Base-by-base conservation (phyloP, 2,113 vertebrate genomes). In the Colius striatus region DNA sequence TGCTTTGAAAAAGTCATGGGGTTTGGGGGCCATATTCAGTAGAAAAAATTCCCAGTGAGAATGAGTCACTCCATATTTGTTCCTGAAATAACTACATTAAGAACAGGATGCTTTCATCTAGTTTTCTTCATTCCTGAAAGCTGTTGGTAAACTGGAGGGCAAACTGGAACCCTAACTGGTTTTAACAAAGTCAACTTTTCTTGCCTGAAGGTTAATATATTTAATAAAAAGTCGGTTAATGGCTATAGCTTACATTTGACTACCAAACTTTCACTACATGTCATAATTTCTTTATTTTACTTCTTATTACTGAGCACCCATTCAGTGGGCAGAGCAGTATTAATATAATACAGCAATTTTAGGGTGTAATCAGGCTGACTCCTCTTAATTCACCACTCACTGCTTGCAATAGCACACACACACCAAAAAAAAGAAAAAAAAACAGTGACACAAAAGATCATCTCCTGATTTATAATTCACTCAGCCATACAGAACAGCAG, bases 391-490 rank as follows among this genome's bases (percentile, higher is more conserved):
- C 90, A 77, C 73, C 48, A 70, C 71, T 86, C 80, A 74, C 8
- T 78, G 70, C 70, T 84, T 90, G 22, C 7, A 4, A 54, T 34
- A 62, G 36, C 51, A 54, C 16, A 41, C 16, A 41, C 38, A 41
- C 38, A 41, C 38, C 38, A 41, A 41, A 41, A 41, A 41, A 41
- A 41, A 41, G 12, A 41, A 41, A 41, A 41, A 41, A 41, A 41
- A 41, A 41, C 30, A 89, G 73, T 80, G 63, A 88, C 62, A 95
- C 68, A 93, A 91, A 95, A 92, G 54, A 80, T 95, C 66, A 78
- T 77, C 93, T 95, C 70, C 67, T 95, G 72, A 90, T 95, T 84
- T 92, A 87, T 94, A 94, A 81, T 93, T 97, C 94, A 34, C 32
- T 71, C 30, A 97, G 79, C 38, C 45, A 89, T 61, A 80, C 76